Conservation (phyloP, 2,113 vertebrate genomes). For the Marmota monax region DNA sequence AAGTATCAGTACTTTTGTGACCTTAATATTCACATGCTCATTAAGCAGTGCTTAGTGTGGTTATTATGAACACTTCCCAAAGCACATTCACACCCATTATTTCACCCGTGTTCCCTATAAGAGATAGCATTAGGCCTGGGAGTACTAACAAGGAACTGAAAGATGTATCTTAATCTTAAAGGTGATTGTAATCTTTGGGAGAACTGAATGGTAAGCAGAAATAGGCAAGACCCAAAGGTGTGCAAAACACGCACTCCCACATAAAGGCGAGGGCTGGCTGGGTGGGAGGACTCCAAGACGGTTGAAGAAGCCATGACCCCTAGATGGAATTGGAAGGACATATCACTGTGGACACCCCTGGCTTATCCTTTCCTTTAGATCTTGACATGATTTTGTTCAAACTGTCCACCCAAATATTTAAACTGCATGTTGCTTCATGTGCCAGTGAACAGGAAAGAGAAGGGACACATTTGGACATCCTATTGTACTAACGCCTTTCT, state of each 20-base stretch:
- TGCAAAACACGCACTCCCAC: not conserved
- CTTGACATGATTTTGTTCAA: conserved; percentile 27
- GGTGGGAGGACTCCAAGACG: not conserved
- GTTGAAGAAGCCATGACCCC: not conserved
- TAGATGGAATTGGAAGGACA: not conserved
- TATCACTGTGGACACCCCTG: not conserved
- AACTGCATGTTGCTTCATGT: not conserved
- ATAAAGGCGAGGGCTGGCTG: not conserved
- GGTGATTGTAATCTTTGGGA: not conserved
- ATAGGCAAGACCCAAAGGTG: not conserved
- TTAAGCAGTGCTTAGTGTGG: not conserved
- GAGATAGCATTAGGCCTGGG: not conserved
- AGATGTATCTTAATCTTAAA: not conserved
- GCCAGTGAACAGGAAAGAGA: not conserved
- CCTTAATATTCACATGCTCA: not conserved
- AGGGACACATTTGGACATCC: not conserved
- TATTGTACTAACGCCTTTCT: not conserved
- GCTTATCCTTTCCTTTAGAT: not conserved
- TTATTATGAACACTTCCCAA: not conserved
- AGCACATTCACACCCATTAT: not conserved
- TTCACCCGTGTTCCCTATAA: not conserved
- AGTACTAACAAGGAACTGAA: not conserved
- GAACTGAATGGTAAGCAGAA: not conserved
- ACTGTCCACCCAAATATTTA: not conserved
- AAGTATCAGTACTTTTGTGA: not conserved